Percentiles rank a stretch among this genome's conserved stretches.
These are phyloP conservation scores for Reticulitermes speratus DNA, from an alignment of 1,140 invertebrate genomes.

Conservation along the genomic window DNA sequence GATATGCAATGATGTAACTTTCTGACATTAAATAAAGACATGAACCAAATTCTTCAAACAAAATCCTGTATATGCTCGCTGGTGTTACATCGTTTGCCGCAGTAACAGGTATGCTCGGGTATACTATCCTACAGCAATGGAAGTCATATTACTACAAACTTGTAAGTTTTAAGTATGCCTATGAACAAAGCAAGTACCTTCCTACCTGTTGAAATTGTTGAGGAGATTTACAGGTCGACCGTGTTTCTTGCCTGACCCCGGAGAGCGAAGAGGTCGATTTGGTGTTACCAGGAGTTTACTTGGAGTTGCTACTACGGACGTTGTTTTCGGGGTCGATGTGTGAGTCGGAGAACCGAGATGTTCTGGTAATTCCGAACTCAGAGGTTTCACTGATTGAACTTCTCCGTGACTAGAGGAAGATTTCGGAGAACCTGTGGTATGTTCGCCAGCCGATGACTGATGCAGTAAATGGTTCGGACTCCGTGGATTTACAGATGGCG, in stretches of 20 bases:
- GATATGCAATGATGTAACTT: too few relatives aligned
- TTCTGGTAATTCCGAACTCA: slow-evolving; percentile 15
- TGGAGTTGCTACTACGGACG: background rate
- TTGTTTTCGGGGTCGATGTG: slow-evolving; percentile 38
- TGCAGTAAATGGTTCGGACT: background rate
- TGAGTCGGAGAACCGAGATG: slow-evolving; percentile 35
- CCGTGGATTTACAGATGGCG: background rate
- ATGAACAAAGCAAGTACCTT: background rate
- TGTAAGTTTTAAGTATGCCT: too few relatives aligned
- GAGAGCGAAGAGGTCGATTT: background rate
- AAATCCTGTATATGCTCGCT: too few relatives aligned
- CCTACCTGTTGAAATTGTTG: slow-evolving; percentile 24
- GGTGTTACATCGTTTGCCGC: too few relatives aligned
- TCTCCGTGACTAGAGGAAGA: too few relatives aligned
- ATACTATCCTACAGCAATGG: too few relatives aligned
- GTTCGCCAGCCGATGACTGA: background rate
- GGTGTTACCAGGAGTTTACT: background rate
- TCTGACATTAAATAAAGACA: too few relatives aligned
- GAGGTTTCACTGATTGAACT: background rate
- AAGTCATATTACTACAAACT: too few relatives aligned
- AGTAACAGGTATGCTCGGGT: too few relatives aligned
- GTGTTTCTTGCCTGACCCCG: slow-evolving; percentile 21
- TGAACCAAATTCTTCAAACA: too few relatives aligned
- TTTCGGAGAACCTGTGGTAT: background rate
- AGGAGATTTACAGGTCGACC: slow-evolving; percentile 30